These are phyloP conservation scores for Limnephilus marmoratus DNA, from an alignment of 2,888 invertebrate genomes.

Conservation along the genomic window DNA sequence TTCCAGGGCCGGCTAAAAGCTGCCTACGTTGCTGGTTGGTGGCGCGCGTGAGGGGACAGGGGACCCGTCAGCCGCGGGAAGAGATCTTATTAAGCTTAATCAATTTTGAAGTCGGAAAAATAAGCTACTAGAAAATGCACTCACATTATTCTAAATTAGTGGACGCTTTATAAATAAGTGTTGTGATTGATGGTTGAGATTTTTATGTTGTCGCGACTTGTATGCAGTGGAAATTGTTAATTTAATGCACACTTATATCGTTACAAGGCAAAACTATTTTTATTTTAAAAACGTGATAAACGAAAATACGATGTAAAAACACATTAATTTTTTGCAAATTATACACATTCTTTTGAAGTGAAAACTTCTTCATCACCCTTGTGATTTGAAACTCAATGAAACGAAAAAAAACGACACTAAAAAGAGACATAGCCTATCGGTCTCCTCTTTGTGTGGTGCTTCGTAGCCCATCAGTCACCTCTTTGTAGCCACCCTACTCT, in stretches of 20 bases:
- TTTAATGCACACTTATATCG: not conserved
- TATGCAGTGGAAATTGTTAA: not conserved
- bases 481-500: too few relatives aligned
- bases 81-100: constrained; percentile 37
- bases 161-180: not conserved
- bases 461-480: too few relatives aligned
- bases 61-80: constrained; percentile 25
- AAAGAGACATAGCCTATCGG: too few relatives aligned
- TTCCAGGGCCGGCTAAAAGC: constrained; percentile 27
- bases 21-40: constrained; percentile 20
- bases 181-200: constrained; percentile 16
- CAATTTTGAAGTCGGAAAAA: constrained; percentile 36
- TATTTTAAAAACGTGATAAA: not conserved
- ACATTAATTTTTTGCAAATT: too few relatives aligned
- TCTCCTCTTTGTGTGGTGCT: too few relatives aligned
- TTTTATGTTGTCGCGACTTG: not conserved
- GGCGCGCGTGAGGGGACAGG: not conserved
- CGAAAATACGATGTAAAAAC: too few relatives aligned
- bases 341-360: too few relatives aligned
- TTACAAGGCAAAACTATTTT: not conserved
- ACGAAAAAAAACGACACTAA: too few relatives aligned
- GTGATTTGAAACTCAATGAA: too few relatives aligned
- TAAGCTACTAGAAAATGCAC: constrained; percentile 36
- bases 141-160: constrained; percentile 12
- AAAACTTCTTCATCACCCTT: too few relatives aligned